Conservation (phyloP, 2,888 invertebrate species). For the Bombylius discolor region DNA sequence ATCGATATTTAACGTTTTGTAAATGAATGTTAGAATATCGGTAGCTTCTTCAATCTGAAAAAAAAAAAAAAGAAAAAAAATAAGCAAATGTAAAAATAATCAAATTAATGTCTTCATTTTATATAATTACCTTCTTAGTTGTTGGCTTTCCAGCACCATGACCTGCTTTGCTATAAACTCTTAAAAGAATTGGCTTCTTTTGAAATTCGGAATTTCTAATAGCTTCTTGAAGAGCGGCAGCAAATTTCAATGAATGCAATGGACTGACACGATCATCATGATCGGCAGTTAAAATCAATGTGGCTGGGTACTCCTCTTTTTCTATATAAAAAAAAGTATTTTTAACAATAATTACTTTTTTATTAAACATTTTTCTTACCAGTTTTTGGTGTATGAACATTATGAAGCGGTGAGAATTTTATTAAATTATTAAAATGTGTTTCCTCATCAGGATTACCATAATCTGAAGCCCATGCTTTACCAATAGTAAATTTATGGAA, state of each 20-base stretch:
- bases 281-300: constrained; percentile 87
- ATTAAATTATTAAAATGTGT: constrained; percentile 75
- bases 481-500: constrained; percentile 98
- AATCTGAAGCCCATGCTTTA: constrained; percentile 92
- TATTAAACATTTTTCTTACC: constrained; percentile 21
- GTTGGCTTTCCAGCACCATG: constrained; percentile 97
- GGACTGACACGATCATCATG: constrained; percentile 98
- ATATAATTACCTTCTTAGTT: constrained; percentile 58
- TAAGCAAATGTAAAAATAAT: background rate
- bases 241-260: constrained; percentile 89
- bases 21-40: constrained; percentile 56
- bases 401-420: constrained; percentile 90
- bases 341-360: background rate
- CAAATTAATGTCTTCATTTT: background rate
- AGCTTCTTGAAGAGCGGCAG: constrained; percentile 75
- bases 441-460: constrained; percentile 76
- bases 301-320: constrained; percentile 71
- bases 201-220: constrained; percentile 50
- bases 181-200: constrained; percentile 72
- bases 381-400: constrained; percentile 55
- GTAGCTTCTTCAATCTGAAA: constrained; percentile 84
- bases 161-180: constrained; percentile 90
- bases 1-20: constrained; percentile 30
- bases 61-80: constrained; percentile 2
- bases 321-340: constrained; percentile 16